A percentile compares a stretch with the other conserved stretches of the same genome.
These are phyloP conservation scores for Montipora sp. DNA, from an alignment of 64 coral and sea anemone species.

Conservation along the genomic window DNA sequence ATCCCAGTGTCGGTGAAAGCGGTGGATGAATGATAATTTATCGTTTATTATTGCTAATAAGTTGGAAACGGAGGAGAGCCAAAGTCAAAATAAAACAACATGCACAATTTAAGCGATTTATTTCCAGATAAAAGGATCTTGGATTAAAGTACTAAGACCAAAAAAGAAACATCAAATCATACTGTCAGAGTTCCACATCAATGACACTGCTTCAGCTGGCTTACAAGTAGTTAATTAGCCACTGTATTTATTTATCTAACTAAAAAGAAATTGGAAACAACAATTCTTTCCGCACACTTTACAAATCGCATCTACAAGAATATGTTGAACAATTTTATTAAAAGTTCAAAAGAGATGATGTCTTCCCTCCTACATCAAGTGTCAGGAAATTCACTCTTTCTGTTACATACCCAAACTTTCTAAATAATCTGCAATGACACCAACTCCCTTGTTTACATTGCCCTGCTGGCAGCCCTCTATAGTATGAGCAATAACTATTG, in stretches of 20 bases:
- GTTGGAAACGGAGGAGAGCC: no score
- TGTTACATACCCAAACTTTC: slow-evolving; percentile 55
- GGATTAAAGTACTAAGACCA: not conserved
- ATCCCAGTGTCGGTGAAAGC: no score
- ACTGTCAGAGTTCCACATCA: not conserved
- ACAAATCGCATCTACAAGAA: slow-evolving; percentile 33
- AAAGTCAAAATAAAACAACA: not conserved
- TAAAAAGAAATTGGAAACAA: not conserved
- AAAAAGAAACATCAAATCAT: not conserved
- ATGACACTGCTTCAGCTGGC: not conserved
- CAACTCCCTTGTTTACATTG: slow-evolving; percentile 52
- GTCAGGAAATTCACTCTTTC: not conserved
- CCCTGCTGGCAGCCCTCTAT: slow-evolving; percentile 53
- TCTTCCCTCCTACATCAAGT: not conserved
- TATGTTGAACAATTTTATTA: not conserved
- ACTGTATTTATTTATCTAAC: not conserved
- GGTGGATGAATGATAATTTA: no score
- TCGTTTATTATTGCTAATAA: no score
- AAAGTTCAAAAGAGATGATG: not conserved
- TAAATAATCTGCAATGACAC: slow-evolving; percentile 50
- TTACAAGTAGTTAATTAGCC: not conserved
- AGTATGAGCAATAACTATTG: slow-evolving; percentile 65
- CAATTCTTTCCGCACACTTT: slow-evolving; percentile 1
- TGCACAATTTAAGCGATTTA: not conserved
- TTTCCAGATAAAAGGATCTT: not conserved